Evolutionary conservation across 2,797 vertebrate species (phyloP).

Genomic region (Bucorvus abyssinicus): DNA sequence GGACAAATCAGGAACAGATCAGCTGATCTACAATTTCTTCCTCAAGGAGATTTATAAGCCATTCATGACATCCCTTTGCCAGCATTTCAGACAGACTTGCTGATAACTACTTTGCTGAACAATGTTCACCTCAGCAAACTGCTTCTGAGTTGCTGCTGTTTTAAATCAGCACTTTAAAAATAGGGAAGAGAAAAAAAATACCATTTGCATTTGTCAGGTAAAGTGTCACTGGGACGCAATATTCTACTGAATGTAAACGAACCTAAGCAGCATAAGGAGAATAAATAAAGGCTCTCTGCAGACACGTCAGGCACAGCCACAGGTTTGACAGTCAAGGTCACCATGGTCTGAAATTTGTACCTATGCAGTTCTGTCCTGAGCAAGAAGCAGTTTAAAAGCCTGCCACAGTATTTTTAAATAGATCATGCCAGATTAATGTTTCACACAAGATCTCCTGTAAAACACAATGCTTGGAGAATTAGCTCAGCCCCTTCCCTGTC

Average conservation of each 20-base stretch:
- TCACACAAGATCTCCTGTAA: background rate
- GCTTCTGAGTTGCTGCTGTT: background rate
- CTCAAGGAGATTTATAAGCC: background rate
- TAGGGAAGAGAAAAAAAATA: rapidly evolving
- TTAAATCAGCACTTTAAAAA: slow-evolving; percentile 32
- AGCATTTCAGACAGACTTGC: background rate
- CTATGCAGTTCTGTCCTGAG: background rate
- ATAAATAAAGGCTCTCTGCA: background rate
- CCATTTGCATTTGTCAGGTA: background rate
- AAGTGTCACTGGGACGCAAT: background rate
- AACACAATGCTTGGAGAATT: background rate
- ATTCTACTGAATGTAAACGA: slow-evolving; percentile 19
- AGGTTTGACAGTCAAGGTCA: background rate
- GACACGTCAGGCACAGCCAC: background rate
- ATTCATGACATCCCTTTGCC: background rate
- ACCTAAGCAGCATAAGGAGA: slow-evolving; percentile 2
- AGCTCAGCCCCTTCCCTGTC: background rate
- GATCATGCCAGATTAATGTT: background rate
- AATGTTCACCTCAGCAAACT: background rate
- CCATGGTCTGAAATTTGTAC: background rate
- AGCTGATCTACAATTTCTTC: background rate
- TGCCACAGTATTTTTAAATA: background rate
- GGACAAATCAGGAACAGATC: background rate
- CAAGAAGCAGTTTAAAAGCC: background rate
- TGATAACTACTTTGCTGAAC: background rate